Conservation (phyloP, 1,140 invertebrate genomes). For the Eriocheir sinensis region DNA sequence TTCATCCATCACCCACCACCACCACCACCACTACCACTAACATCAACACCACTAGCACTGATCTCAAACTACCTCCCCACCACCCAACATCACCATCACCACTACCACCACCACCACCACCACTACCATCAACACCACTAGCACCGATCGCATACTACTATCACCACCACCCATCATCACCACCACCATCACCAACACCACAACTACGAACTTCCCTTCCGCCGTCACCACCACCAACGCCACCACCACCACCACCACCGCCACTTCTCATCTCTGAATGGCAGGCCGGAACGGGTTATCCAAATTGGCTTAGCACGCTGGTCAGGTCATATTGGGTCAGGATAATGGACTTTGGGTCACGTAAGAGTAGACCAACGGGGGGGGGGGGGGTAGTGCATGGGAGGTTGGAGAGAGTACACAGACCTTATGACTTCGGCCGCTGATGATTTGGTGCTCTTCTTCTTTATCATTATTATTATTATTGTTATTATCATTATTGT, state of each 20-base stretch:
- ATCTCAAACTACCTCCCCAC: too few relatives aligned
- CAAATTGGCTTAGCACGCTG: neutral
- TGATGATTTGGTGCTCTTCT: neutral
- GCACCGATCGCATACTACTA: too few relatives aligned
- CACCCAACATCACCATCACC: too few relatives aligned
- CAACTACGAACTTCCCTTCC: too few relatives aligned
- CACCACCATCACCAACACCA: too few relatives aligned
- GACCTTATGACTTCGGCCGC: neutral
- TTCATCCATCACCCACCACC: neutral
- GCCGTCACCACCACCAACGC: too few relatives aligned
- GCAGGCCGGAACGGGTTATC: neutral
- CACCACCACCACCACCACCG: neutral
- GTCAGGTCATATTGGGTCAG: constrained; percentile 2
- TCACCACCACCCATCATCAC: too few relatives aligned
- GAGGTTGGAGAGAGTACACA: neutral
- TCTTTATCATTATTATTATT: neutral
- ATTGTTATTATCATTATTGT: too few relatives aligned
- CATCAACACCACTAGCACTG: too few relatives aligned
- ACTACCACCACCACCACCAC: too few relatives aligned
- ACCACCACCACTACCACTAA: neutral
- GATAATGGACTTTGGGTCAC: constrained; percentile 19
- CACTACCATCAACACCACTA: too few relatives aligned
- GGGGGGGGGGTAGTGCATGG: neutral
- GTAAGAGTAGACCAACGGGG: neutral
- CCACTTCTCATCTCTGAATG: neutral